phyloP scores from a whole-genome alignment of 2,888 invertebrate genomes.

The Polyommatus iphigenia region DNA sequence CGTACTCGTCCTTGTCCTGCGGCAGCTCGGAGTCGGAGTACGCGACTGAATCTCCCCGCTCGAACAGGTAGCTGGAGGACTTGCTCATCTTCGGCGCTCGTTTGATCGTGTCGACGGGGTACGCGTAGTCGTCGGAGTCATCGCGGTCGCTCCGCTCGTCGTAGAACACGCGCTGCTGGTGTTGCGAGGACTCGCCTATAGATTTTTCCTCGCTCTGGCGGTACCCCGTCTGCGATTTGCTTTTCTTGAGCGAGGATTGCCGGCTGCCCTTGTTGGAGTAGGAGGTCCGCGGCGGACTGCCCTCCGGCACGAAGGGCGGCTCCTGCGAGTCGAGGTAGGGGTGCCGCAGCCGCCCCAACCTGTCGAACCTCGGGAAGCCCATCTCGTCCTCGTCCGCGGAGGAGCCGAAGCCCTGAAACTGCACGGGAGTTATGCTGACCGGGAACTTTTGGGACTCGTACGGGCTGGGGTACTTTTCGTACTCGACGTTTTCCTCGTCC shows the following conservation, averaged over 20 bases:
- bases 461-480: conserved; percentile 66
- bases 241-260: conserved; percentile 71
- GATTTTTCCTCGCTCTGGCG: conserved; percentile 65
- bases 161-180: conserved; percentile 63
- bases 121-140: conserved; percentile 75
- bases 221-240: conserved; percentile 60
- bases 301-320: conserved; percentile 72
- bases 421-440: conserved; percentile 71
- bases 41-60: conserved; percentile 69
- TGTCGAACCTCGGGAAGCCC: conserved; percentile 83
- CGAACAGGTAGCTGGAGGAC: conserved; percentile 67
- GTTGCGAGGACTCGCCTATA: conserved; percentile 63
- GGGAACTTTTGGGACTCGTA: conserved; percentile 71
- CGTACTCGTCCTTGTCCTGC: conserved; percentile 70
- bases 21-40: conserved; percentile 72
- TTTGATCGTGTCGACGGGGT: conserved; percentile 76
- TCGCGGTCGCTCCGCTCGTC: conserved; percentile 72
- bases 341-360: conserved; percentile 78
- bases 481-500: conserved; percentile 77
- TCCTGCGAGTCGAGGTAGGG: conserved; percentile 76
- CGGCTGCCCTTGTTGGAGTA: conserved; percentile 75
- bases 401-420: conserved; percentile 82
- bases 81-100: conserved; percentile 72
- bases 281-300: conserved; percentile 69
- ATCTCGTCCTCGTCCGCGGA: conserved; percentile 84